Evolutionary conservation across 2,797 vertebrate species (phyloP).

Genomic region (Helarctos malayanus): DNA sequence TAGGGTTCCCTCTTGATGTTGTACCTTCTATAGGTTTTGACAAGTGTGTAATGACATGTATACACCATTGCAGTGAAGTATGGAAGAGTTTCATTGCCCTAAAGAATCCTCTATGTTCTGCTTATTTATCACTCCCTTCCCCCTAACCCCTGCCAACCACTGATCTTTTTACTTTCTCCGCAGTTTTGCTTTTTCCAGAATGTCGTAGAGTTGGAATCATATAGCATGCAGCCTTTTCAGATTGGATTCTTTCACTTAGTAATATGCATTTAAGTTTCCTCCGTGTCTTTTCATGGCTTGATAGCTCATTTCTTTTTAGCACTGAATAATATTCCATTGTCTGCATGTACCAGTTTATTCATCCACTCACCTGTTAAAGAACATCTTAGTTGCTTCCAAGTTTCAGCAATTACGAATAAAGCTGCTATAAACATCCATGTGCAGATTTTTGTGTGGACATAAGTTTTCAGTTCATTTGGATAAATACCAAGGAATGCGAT

Average conservation of each 20-base stretch:
- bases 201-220: neutral
- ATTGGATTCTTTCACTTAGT: neutral
- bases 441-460: neutral
- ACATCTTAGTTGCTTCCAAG: neutral
- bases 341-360: neutral
- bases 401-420: slow-evolving; percentile 10
- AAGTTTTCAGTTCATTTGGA: slow-evolving; percentile 15
- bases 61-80: neutral
- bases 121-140: neutral
- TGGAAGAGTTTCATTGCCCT: neutral
- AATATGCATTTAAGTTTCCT: neutral
- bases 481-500: neutral
- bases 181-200: neutral
- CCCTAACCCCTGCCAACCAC: neutral
- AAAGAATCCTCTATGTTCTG: neutral
- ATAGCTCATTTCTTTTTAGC: neutral
- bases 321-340: neutral
- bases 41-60: neutral
- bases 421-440: neutral
- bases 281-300: neutral
- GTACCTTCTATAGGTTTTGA: neutral
- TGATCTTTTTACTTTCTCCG: neutral
- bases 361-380: neutral
- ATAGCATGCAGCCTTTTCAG: neutral
- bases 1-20: neutral